Base-by-base conservation (phyloP, 2,888 invertebrate genomes). In the Barypeithes pellucidus region DNA sequence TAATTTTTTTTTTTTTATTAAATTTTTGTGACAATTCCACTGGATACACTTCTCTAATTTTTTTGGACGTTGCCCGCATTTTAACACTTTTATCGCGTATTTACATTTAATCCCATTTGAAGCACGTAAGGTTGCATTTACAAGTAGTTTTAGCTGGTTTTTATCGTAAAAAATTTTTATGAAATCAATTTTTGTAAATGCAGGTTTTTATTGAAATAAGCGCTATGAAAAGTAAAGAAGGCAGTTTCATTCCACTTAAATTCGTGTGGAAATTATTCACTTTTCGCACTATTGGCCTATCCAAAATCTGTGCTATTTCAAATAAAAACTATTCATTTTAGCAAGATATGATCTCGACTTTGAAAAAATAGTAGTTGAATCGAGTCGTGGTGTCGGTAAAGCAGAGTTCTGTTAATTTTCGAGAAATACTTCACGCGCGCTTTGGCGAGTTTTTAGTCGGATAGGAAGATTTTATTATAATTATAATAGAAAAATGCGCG, bases 71-170 rank as follows among this genome's bases (percentile, higher is more conserved):
- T 63, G 47, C 36, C 36, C 33, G 33, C 50, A 36, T 24, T 60
- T 36, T 67, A 61, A 50, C 14, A 54, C 36, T 62, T 67, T 52
- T 54, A 62, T 50, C 63, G 63, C 63, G 52, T 54, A 43, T 39
- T 50, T 67, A 67, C 47, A 57, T 70, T 61, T 72, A 72, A 69
- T 66, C 66, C 70, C 66, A 62, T 62, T 74, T 47, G 67, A 33
- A 74, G 74, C 74, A 74, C 74, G 66, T 74, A 75, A 75, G 66
- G 60, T 75, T 77, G 77, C 77, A 78, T 78, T 78, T 78, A 78
- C 66, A 70, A 68, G 73, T 73, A 71, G 71, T 61, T 73, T 73
- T 73, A 73, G 76, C 72, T 62, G 61, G 63, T 65, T 72, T 73
- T 75, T 69, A 65, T 69, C 57, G 57, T 73, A 52, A 67, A 67